phyloP scores from a whole-genome alignment of 2,113 vertebrate genomes.

The Lepisosteus oculatus region DNA sequence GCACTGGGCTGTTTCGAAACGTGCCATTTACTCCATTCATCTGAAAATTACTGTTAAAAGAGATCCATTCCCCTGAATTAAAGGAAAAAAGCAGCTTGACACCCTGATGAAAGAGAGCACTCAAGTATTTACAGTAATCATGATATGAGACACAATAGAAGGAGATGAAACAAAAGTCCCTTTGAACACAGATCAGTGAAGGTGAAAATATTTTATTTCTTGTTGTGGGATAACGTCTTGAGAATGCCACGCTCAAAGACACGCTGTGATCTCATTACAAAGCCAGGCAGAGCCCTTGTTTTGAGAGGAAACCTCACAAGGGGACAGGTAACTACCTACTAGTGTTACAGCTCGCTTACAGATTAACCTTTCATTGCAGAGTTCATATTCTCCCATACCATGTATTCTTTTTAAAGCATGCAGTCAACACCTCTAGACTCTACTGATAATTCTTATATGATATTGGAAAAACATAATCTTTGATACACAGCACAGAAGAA shows the following conservation, averaged over 20 bases:
- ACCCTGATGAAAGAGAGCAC: not conserved
- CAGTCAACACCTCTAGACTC: not conserved
- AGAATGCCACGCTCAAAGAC: constrained; percentile 22
- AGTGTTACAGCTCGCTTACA: constrained; percentile 17
- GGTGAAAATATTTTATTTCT: constrained; percentile 15
- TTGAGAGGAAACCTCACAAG: constrained; percentile 17
- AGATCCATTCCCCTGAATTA: not conserved
- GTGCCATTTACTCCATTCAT: not conserved
- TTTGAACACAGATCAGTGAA: constrained; percentile 10
- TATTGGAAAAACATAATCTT: no score
- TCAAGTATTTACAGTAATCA: not conserved
- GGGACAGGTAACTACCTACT: constrained; percentile 17
- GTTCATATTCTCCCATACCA: not conserved
- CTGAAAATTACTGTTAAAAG: not conserved
- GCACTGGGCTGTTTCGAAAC: no score
- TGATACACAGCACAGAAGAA: no score
- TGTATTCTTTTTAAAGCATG: no score
- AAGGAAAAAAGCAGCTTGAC: not conserved
- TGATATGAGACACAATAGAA: constrained; percentile 3
- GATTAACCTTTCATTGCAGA: constrained; percentile 16
- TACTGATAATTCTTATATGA: no score
- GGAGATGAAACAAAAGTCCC: constrained; percentile 2
- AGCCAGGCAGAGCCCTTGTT: constrained; percentile 19
- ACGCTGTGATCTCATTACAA: constrained; percentile 26
- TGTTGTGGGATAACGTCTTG: not conserved